Evolutionary conservation across 2,797 vertebrate species (phyloP), one percentile per base, ranked within the genome.

Genomic region (Halcyon chelicuti): DNA sequence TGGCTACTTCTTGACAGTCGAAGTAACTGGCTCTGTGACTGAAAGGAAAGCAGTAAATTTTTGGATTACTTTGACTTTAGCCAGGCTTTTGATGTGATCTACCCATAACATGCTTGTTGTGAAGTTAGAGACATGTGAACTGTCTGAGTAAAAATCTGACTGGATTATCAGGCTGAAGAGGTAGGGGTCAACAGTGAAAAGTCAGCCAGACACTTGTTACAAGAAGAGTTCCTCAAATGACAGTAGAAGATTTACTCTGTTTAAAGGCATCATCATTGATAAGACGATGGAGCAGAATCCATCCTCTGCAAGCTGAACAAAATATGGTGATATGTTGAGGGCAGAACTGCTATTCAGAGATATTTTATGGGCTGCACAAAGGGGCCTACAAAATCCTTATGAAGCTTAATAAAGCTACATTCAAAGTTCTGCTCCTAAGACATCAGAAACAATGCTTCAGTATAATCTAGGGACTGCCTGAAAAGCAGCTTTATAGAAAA

Each of bases 321-420:
- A 12, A 19, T 47, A 25, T 4, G 10, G 21, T 9, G 10, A 22
- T 66, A 46, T 19, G 25, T 29, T 54, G 29, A 51, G 0, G 0
- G 35, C 18, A 61, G 23, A 26, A 23, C 20, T 76, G 14, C 14
- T 31, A 20, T 62, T 62, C 71, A 62, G 15, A 74, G 29, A 12
- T 31, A 46, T 2, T 76, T 65, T 49, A 25, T 5, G 5, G 17
- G 12, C 13, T 44, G 15, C 20, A 16, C 13, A 52, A 70, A 20
- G 8, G 1, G 10, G 31, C 9, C 10, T 62, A 19, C 5, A 46
- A 60, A 77, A 47, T 52, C 33, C 42, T 58, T 8, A 19, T 23
- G 33, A 57, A 54, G 8, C 15, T 22, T 25, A 74, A 25, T 5
- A 62, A 74, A 66, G 37, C 7, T 22, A 74, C 70, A 66, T 73